Evolutionary conservation across 2,113 vertebrate species (phyloP), one percentile per base, ranked within the genome.

Genomic region (Micronisus gabar): DNA sequence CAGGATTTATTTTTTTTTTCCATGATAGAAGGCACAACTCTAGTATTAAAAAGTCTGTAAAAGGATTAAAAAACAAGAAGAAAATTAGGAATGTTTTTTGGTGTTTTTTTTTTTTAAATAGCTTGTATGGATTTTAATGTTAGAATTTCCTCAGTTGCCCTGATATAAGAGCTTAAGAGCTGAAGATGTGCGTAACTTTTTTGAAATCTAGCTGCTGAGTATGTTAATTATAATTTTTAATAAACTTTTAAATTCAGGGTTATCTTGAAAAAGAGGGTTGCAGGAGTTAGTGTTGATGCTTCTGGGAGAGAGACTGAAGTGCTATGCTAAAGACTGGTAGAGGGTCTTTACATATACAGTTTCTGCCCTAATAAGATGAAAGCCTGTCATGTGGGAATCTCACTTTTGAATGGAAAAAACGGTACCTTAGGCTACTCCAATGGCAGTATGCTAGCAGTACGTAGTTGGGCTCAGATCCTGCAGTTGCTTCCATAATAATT

Each of bases 311-410:
- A 74, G 40, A 25, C 32, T 47, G 63, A 75, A 68, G n/a, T 66
- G 36, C 45, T 55, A 3, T 43, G 43, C 48, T 71, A 9, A 55
- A 30, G 41, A 26, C 32, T 26, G 21, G 20, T 36, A n/a, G 23
- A 71, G 41, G 18, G 15, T 58, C 79, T 74, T 56, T 48, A 6
- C 27, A 10, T 18, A 48, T 80, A 43, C 21, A 73, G 0, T 13
- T n/a, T 80, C 32, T 78, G 11, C n/a, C 38, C 40, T 56, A 14
- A 12, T 32, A 11, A 26, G 13, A 16, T 66, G 34, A 29, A 47
- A 71, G n/a, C 9, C 27, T 61, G 66, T 47, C 17, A 6, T 0
- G 0, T 66, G 55, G 23, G 41, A 61, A 62, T 48, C 50, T 55
- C 30, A 3, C 30, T 65, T 81, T 8, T 25, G 74, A 15, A 6